phyloP scores from a whole-genome alignment of 2,888 invertebrate species.

The Drosophila eohydei region DNA sequence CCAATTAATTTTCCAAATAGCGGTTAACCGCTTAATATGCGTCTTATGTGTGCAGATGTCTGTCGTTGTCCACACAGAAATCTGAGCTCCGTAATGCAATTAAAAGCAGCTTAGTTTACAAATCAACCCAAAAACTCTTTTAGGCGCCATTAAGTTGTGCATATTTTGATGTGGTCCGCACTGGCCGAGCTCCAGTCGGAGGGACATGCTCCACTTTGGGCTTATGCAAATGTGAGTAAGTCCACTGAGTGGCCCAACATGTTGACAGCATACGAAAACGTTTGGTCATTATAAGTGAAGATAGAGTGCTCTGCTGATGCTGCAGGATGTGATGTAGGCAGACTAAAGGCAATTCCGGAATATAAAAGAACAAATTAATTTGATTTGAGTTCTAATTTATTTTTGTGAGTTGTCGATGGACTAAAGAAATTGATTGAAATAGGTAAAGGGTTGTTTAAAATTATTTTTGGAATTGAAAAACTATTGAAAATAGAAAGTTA shows the following conservation, averaged over 20 bases:
- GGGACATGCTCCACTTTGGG: slow-evolving; percentile 24
- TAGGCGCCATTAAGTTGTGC: slow-evolving; percentile 61
- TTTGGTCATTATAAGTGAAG: background rate
- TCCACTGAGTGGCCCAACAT: slow-evolving; percentile 40
- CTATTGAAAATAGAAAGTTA: too few species aligned
- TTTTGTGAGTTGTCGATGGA: background rate
- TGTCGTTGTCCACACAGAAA: slow-evolving; percentile 17
- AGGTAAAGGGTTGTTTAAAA: too few species aligned
- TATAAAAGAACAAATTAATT: background rate
- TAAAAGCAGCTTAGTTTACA: slow-evolving; percentile 61
- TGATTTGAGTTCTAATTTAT: background rate
- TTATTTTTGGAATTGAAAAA: too few species aligned
- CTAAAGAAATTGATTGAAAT: too few species aligned
- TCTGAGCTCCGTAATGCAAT: slow-evolving; percentile 57
- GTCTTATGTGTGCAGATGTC: slow-evolving; percentile 25
- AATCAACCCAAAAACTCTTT: slow-evolving; percentile 58
- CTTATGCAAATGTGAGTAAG: slow-evolving; percentile 61
- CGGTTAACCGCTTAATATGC: slow-evolving; percentile 65
- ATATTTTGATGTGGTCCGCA: slow-evolving; percentile 45
- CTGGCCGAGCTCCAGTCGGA: slow-evolving; percentile 1
- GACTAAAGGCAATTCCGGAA: background rate
- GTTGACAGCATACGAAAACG: slow-evolving; percentile 37
- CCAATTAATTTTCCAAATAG: slow-evolving; percentile 71
- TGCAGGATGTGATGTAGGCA: background rate
- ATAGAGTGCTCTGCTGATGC: background rate